Percentiles rank a stretch among this genome's conserved stretches.
Conservation (phyloP, 2,113 vertebrate species). For the Dendropsophus ebraccatus region DNA sequence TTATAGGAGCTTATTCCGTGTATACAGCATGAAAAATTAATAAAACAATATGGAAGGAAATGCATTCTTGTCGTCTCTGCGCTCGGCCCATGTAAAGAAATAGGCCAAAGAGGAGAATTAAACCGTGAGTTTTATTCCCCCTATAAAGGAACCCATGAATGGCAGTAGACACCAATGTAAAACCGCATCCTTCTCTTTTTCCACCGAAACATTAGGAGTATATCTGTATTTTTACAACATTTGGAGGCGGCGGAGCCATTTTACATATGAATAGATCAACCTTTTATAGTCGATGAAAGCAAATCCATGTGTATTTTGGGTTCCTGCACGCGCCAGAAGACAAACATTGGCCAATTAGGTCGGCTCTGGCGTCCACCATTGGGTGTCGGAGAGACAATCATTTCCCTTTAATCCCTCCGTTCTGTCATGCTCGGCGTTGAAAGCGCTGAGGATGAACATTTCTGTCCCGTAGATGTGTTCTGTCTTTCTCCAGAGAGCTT, state of each 20-base stretch:
- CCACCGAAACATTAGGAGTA: not conserved
- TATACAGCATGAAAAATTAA: not conserved
- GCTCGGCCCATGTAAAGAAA: not conserved
- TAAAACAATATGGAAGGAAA: not conserved
- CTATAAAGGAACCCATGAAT: not conserved
- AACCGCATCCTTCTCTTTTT: not conserved
- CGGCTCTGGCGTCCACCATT: not conserved
- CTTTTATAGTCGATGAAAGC: not conserved
- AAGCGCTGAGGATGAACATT: slow-evolving; percentile 32
- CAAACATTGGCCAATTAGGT: slow-evolving; percentile 10
- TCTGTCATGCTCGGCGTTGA: not conserved
- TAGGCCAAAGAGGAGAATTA: not conserved
- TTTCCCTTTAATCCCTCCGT: slow-evolving; percentile 7
- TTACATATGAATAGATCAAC: not conserved
- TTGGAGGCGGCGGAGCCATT: not conserved
- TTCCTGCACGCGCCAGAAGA: not conserved
- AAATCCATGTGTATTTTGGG: not conserved
- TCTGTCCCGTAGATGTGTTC: slow-evolving; percentile 39
- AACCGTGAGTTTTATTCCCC: not conserved
- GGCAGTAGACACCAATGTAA: not conserved
- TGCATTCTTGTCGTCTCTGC: not conserved
- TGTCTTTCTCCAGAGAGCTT: slow-evolving; percentile 49
- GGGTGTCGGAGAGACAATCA: not conserved
- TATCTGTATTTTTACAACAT: not conserved
- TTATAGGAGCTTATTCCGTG: not conserved